Base-by-base conservation (phyloP, 2,888 invertebrate genomes). In the Tipula unca region DNA sequence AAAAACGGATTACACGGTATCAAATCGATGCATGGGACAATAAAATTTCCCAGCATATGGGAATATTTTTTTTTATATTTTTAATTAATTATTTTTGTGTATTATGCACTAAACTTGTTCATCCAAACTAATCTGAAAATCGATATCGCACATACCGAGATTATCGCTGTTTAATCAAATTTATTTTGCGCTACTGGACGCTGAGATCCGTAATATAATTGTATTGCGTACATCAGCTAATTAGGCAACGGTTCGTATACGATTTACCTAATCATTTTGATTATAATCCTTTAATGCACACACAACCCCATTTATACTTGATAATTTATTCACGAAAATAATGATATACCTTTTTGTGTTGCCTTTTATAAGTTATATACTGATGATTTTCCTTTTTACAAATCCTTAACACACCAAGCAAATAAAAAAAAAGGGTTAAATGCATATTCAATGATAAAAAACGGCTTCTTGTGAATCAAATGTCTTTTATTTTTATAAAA, bases 11-110 rank as follows among this genome's bases (percentile, higher is more conserved):
- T 69, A 69, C 69, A 69, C 69, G 25, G 69, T 25, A 69, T 69
- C 69, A 69, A 69, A 69, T 25, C 69, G n/a, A n/a, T n/a, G n/a
- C 69, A 69, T 69, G 69, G 69, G 69, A 69, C 69, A 69, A 69
- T 69, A 69, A 69, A 69, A 69, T 25, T 69, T 69, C 25, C 69
- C 20, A 25, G 69, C 69, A 69, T 69, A 69, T 69, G 69, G 69
- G 3, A 69, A 13, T 3, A 10, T 0, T 69, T 25, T 69, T 14
- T 20, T 25, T 69, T 20, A 25, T 25, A 1, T 54, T 32, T 32
- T 32, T 32, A 32, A 32, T 32, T 32, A n/a, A n/a, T n/a, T n/a
- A n/a, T n/a, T n/a, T n/a, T n/a, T n/a, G n/a, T n/a, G n/a, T n/a
- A n/a, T 32, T 32, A 32, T 48, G 3, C 69, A 69, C 69, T 20